These are phyloP conservation scores for Drosophila flavopinicola DNA, from an alignment of 2,888 invertebrate species.

Conservation along the genomic window DNA sequence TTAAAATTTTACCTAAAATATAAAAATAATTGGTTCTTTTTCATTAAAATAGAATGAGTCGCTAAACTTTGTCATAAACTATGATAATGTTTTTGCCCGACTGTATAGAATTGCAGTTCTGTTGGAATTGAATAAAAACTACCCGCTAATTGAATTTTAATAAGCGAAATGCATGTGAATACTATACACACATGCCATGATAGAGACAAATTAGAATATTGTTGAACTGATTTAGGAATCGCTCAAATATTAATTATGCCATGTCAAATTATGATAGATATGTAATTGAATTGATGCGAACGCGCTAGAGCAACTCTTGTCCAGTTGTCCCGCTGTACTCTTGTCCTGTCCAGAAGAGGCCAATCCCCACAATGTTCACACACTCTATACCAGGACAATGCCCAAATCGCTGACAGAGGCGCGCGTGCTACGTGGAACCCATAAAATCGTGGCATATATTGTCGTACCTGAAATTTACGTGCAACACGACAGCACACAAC, in stretches of 20 bases:
- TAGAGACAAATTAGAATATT: neutral
- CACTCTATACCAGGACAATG: no score
- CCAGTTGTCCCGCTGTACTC: no score
- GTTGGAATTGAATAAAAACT: no score
- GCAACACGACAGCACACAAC: slow-evolving; percentile 73
- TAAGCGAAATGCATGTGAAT: neutral
- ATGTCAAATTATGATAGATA: neutral
- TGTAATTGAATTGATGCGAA: slow-evolving; percentile 35
- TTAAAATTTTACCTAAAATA: no score
- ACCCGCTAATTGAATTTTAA: slow-evolving; percentile 13
- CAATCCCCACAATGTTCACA: no score
- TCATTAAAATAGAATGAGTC: no score
- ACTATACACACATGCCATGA: neutral
- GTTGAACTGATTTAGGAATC: neutral
- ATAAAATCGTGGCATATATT: slow-evolving; percentile 78
- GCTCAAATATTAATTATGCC: neutral
- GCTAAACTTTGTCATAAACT: no score
- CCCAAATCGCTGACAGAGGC: slow-evolving; percentile 48
- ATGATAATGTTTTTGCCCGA: no score
- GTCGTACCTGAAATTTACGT: slow-evolving; percentile 70
- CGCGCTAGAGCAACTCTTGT: slow-evolving; percentile 5
- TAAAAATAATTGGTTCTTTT: no score
- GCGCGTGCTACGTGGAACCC: slow-evolving; percentile 72
- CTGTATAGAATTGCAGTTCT: no score
- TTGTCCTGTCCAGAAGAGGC: no score